Conservation (phyloP, 1,140 invertebrate genomes). For the Mylabris phalerata region DNA sequence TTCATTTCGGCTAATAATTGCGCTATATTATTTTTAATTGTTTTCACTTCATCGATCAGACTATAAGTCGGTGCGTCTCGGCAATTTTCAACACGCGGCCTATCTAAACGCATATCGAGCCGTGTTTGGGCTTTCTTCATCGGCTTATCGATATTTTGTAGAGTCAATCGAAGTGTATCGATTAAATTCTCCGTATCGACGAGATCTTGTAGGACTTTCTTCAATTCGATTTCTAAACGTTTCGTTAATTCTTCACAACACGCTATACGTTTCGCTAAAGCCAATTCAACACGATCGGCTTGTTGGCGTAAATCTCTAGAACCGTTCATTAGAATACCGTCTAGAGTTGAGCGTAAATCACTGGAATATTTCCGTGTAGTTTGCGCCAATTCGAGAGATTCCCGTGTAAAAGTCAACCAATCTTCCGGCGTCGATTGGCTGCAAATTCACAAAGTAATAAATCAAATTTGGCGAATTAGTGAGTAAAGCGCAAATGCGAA, state of each 20-base stretch:
- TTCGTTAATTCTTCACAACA: conserved; percentile 59
- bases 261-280: conserved; percentile 56
- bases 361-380: conserved; percentile 55
- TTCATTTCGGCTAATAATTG: conserved; percentile 53
- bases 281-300: conserved; percentile 63
- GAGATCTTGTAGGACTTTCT: conserved; percentile 42
- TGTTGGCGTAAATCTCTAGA: conserved; percentile 64
- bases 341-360: conserved; percentile 54
- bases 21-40: conserved; percentile 56
- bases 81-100: conserved; percentile 64
- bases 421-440: conserved; percentile 61
- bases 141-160: conserved; percentile 58
- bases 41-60: conserved; percentile 67
- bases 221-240: conserved; percentile 59
- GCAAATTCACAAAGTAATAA: background rate
- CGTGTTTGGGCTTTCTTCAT: conserved; percentile 74
- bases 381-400: conserved; percentile 56
- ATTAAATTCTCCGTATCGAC: conserved; percentile 65
- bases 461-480: no score
- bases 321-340: conserved; percentile 55
- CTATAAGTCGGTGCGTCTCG: conserved; percentile 55
- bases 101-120: conserved; percentile 57
- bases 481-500: no score
- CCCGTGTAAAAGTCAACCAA: conserved; percentile 64
- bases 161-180: conserved; percentile 50